Evolutionary conservation across 2,888 invertebrate species (phyloP).

Genomic region (Allacma fusca): DNA sequence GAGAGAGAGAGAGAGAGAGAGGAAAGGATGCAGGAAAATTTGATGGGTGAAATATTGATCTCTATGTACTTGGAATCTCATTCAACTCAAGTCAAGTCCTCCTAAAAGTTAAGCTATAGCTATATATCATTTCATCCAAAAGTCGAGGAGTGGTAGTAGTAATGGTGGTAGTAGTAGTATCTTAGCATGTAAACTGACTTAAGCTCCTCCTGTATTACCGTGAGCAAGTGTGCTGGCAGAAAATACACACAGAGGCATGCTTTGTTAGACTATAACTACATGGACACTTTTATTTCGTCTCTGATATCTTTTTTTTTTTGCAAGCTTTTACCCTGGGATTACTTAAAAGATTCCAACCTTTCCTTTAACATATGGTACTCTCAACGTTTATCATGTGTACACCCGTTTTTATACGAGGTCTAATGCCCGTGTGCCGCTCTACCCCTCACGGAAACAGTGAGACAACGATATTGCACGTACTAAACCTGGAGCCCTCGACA

Average conservation of each 20-base stretch:
- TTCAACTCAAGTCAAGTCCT: slow-evolving; percentile 26
- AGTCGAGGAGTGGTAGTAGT: neutral
- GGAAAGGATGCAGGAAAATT: slow-evolving; percentile 43
- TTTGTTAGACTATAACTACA: neutral
- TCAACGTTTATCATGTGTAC: slow-evolving; percentile 26
- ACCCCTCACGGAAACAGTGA: neutral
- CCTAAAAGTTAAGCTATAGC: neutral
- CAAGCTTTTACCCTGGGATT: slow-evolving; percentile 16
- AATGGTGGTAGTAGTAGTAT: neutral
- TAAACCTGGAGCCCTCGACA: neutral
- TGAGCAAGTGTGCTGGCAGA: neutral
- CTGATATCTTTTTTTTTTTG: neutral
- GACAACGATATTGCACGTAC: neutral
- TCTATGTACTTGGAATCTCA: slow-evolving; percentile 41
- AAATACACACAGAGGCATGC: neutral
- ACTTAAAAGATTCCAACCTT: slow-evolving; percentile 13
- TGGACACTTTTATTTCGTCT: slow-evolving; percentile 9
- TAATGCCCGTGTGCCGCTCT: neutral
- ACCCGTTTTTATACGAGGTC: neutral
- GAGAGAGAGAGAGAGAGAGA: slow-evolving; percentile 18
- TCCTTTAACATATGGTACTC: slow-evolving; percentile 17
- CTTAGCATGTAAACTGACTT: no score
- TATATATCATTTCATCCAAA: slow-evolving; percentile 4
- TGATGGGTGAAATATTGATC: slow-evolving; percentile 56
- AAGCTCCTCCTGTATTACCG: no score